phyloP scores from a whole-genome alignment of 2,888 invertebrate genomes.

The Spodoptera exigua region DNA sequence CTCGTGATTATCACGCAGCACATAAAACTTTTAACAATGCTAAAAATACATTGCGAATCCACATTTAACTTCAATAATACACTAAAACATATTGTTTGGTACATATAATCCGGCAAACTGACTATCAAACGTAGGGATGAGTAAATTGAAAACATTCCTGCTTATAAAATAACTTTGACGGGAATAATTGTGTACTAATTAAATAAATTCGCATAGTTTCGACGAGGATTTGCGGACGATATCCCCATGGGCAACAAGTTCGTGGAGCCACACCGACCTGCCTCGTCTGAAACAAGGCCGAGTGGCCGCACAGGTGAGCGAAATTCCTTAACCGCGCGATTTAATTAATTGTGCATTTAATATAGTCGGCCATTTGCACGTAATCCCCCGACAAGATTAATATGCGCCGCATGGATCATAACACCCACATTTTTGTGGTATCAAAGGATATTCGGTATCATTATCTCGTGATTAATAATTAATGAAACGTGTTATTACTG shows the following conservation, averaged over 20 bases:
- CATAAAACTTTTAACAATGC: not conserved
- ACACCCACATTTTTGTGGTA: constrained; percentile 28
- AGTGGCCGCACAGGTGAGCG: constrained; percentile 85
- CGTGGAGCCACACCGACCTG: constrained; percentile 94
- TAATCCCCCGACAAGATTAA: constrained; percentile 56
- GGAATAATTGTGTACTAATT: constrained; percentile 31
- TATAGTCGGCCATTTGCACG: constrained; percentile 52
- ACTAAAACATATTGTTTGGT: too few species aligned
- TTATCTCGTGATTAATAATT: constrained; percentile 9
- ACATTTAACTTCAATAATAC: constrained; percentile 3
- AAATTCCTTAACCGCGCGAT: constrained; percentile 51
- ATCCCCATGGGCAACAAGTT: constrained; percentile 93
- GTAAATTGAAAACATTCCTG: constrained; percentile 3
- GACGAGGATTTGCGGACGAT: constrained; percentile 91
- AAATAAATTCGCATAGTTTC: constrained; percentile 77
- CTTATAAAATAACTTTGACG: not conserved
- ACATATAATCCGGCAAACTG: not conserved
- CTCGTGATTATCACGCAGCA: constrained; percentile 21
- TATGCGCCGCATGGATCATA: constrained; percentile 39
- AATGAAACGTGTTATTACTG: too few species aligned
- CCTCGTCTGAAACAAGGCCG: constrained; percentile 92
- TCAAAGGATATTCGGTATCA: constrained; percentile 28
- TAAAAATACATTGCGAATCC: constrained; percentile 3
- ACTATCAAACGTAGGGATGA: not conserved
- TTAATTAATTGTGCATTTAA: constrained; percentile 58